Evolutionary conservation across 2,888 invertebrate species (phyloP).

Genomic region (Drosophila helvetica): DNA sequence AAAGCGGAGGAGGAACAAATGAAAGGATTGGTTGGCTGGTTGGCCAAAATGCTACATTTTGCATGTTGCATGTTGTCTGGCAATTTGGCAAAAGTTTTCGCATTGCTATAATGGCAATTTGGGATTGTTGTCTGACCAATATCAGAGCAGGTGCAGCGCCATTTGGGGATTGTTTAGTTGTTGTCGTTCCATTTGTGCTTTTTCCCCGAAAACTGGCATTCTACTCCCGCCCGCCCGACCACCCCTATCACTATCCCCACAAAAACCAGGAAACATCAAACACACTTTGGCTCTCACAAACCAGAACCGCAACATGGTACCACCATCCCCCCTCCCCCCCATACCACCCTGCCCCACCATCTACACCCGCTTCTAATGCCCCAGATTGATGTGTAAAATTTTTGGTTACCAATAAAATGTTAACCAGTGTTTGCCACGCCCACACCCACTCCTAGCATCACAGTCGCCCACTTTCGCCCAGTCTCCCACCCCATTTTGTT

Average conservation of each 20-base stretch:
- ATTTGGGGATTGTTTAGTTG: constrained; percentile 30
- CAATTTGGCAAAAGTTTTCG: constrained; percentile 60
- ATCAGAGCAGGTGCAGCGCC: constrained; percentile 37
- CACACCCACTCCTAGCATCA: neutral
- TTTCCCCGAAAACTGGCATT: neutral
- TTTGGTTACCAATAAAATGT: constrained; percentile 77
- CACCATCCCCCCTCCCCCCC: constrained; percentile 13
- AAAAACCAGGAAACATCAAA: constrained; percentile 68
- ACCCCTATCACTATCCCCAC: neutral
- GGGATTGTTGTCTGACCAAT: constrained; percentile 36
- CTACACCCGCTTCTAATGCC: constrained; percentile 3
- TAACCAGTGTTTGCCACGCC: constrained; percentile 42
- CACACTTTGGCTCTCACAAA: constrained; percentile 61
- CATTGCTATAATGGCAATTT: constrained; percentile 64
- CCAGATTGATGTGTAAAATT: constrained; percentile 71
- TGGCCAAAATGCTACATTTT: constrained; percentile 29
- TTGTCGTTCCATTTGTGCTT: constrained; percentile 20
- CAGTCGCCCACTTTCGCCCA: neutral
- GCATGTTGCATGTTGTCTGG: constrained; percentile 53
- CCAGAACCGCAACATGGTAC: constrained; percentile 40
- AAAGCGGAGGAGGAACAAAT: constrained; percentile 2
- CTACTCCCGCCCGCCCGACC: neutral
- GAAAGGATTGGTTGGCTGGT: constrained; percentile 9
- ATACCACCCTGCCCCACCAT: neutral
- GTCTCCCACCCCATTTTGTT: constrained; percentile 17